phyloP scores from a whole-genome alignment of 2,113 vertebrate genomes.

The Crocuta crocuta region DNA sequence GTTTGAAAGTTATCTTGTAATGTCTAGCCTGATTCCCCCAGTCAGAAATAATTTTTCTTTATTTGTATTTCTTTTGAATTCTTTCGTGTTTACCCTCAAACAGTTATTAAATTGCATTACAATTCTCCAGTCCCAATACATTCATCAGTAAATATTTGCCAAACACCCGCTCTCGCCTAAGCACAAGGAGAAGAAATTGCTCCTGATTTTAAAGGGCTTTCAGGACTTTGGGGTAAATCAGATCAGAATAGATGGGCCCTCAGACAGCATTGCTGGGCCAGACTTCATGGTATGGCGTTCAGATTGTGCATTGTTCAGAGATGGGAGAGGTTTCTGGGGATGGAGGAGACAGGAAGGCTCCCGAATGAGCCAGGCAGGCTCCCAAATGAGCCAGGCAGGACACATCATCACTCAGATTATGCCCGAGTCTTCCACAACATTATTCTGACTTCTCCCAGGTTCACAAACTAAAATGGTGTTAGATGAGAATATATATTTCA shows the following conservation, averaged over 20 bases:
- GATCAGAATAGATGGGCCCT: not conserved
- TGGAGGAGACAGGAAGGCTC: not conserved
- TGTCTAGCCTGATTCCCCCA: not conserved
- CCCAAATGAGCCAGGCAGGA: not conserved
- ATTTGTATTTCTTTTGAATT: conserved; percentile 52
- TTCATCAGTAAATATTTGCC: conserved; percentile 72
- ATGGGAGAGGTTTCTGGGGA: not conserved
- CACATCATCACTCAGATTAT: not conserved
- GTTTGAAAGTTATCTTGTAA: not conserved
- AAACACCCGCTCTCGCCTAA: conserved; percentile 28
- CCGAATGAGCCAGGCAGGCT: not conserved
- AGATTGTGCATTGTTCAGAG: not conserved
- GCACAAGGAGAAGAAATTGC: conserved; percentile 49
- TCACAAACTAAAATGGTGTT: not conserved
- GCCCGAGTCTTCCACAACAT: not conserved
- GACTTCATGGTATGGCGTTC: not conserved
- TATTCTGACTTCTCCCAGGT: not conserved
- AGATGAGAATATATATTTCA: not conserved
- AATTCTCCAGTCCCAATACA: conserved; percentile 48
- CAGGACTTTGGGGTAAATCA: not conserved
- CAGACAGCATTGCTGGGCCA: not conserved
- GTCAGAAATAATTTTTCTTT: conserved; percentile 63
- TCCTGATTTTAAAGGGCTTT: conserved; percentile 49
- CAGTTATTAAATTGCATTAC: conserved; percentile 65
- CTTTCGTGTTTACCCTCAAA: conserved; percentile 63